A percentile compares a stretch with the other conserved stretches of the same genome.
Conservation (phyloP, 2,797 vertebrate genomes). For the Lagorchestes hirsutus region DNA sequence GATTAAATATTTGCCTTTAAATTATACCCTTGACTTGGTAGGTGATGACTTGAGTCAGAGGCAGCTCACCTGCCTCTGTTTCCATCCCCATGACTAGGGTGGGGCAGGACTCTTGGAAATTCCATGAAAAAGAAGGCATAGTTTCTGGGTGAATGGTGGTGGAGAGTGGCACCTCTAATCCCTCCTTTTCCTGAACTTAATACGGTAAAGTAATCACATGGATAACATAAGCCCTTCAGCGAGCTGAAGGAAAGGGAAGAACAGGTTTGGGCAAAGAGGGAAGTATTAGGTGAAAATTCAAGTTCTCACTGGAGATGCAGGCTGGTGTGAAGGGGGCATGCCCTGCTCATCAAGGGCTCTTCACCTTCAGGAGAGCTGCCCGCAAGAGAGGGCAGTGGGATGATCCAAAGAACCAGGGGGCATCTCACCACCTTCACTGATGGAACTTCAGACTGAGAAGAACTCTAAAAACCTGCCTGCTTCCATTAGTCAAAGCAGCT, state of each 20-base stretch:
- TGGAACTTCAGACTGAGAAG: conserved; percentile 7
- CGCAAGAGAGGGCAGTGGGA: conserved; percentile 2
- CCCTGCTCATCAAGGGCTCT: neutral
- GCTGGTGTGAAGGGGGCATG: neutral
- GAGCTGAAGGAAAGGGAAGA: conserved; percentile 6
- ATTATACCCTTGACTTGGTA: neutral
- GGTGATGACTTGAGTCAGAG: conserved; percentile 20
- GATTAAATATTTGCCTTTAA: conserved; percentile 44
- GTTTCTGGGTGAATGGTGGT: neutral
- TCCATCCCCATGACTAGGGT: neutral
- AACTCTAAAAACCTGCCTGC: conserved; percentile 16
- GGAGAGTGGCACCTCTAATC: conserved; percentile 6
- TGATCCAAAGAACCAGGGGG: conserved; percentile 13
- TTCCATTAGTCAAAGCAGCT: conserved; percentile 25
- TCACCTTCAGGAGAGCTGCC: conserved; percentile 12
- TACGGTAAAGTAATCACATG: conserved; percentile 7
- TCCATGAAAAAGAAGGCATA: neutral
- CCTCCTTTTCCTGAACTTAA: conserved; percentile 7
- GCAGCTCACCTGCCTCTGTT: neutral
- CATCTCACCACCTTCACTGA: neutral
- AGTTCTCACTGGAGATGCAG: conserved; percentile 17
- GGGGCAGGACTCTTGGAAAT: neutral
- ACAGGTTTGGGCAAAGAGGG: neutral
- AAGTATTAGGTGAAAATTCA: conserved; percentile 30
- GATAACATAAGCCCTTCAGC: conserved; percentile 6